Conservation (phyloP, 1,140 invertebrate species). For the Palaemon carinicauda region DNA sequence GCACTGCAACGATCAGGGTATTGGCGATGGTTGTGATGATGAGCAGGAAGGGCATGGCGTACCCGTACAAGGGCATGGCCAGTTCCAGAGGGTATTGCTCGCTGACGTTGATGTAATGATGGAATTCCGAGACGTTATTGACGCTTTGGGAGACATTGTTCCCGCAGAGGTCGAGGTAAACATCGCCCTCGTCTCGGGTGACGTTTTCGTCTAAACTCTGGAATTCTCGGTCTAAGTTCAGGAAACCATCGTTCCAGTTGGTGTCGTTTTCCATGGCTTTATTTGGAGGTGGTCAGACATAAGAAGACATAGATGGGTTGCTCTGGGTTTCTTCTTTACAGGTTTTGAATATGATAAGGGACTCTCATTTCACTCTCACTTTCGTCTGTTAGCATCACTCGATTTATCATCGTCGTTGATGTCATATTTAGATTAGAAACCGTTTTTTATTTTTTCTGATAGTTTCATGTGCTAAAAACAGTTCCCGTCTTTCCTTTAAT, state of each 20-base stretch:
- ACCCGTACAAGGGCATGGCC: constrained; percentile 74
- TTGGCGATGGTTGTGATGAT: constrained; percentile 90
- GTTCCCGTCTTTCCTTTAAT: too few species aligned
- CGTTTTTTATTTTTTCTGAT: too few species aligned
- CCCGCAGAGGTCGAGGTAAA: neutral
- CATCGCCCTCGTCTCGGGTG: neutral
- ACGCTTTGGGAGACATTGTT: neutral
- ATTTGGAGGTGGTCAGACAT: too few species aligned
- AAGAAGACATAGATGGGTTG: too few species aligned
- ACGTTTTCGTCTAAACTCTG: neutral
- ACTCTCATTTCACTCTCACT: too few species aligned
- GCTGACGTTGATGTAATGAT: constrained; percentile 19
- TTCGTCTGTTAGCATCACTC: too few species aligned
- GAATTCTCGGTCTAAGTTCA: neutral
- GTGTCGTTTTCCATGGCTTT: neutral
- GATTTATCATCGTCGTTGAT: too few species aligned
- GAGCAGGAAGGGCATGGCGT: constrained; percentile 83
- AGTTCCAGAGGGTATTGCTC: constrained; percentile 68
- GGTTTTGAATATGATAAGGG: too few species aligned
- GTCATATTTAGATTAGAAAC: too few species aligned
- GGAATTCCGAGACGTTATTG: neutral
- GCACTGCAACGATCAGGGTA: constrained; percentile 81
- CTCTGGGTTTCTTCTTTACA: too few species aligned
- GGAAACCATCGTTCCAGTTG: neutral
- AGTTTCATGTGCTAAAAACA: too few species aligned